Evolutionary conservation across 2,888 invertebrate species (phyloP), one percentile per base, ranked within the genome.

Genomic region (Camptogramma bilineatum): DNA sequence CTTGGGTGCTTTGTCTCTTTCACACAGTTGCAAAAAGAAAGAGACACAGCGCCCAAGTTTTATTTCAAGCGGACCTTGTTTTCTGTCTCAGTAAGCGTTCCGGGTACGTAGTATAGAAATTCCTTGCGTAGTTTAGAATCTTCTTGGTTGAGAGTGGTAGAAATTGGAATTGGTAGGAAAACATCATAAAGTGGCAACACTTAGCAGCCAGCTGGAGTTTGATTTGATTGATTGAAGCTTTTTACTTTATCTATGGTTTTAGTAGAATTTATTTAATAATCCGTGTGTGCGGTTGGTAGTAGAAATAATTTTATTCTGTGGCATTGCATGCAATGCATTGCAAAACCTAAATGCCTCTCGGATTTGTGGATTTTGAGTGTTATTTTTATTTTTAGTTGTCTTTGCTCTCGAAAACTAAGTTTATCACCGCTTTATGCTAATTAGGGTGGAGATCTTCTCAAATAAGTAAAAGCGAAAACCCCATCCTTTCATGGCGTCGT

Each of bases 311-410:
- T n/a, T n/a, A n/a, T n/a, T n/a, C 9, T 10, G 10, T 31, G 8
- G 31, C 31, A 31, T 31, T 31, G 31, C 3, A 5, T 8, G 69
- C 42, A 42, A 66, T 74, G 68, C 71, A 46, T 64, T 64, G 72
- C 67, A 76, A 76, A 79, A 78, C 8, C 44, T 58, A 58, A 64
- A 60, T 80, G 75, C 78, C 76, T 76, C 61, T 67, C 48, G 61
- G 73, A 76, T 71, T 54, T 62, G 74, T 70, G 73, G 75, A 71
- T 81, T 78, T 81, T 75, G 74, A 83, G 79, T 83, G 79, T 82
- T 82, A 79, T 82, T 80, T 78, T 81, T 79, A 77, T 79, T 78
- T 78, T 73, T 62, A 71, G 71, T 79, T 78, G 81, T 73, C 58
- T 62, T 18, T 61, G 34, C 54, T 44, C 24, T 17, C 17, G 16